Evolutionary conservation across 2,888 invertebrate species (phyloP), one percentile per base, ranked within the genome.

Genomic region (Nemotelus pantherinus): DNA sequence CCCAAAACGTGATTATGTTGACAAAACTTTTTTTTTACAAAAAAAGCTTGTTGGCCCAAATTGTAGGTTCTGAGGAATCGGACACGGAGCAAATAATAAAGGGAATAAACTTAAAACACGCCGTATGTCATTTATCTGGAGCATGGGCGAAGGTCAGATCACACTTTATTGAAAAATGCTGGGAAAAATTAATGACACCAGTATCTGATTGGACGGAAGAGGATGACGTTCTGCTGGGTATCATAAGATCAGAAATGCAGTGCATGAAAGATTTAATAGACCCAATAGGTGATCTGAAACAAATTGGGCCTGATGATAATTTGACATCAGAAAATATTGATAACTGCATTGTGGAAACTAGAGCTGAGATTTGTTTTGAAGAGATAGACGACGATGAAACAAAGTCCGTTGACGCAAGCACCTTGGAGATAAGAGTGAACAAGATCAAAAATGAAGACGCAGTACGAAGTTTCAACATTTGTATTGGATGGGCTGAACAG

Each of bases 41-140:
- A 25, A 25, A 25, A 25, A 25, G 25, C 25, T 76, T n/a, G 55
- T 63, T 78, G 71, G 78, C 71, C 10, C 68, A 64, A n/a, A 76
- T 77, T 53, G 76, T 78, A 67, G 75, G 76, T 63, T 65, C 64
- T 43, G 71, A 79, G 60, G 74, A 64, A 39, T 77, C 78, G 72
- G 64, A 78, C 65, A 39, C 77, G 43, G 78, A 79, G 70, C n/a
- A 39, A 57, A 80, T 78, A 79, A 74, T 81, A 47, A 79, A 79
- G 79, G 77, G 55, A 71, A 78, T 80, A 53, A 79, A 77, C 76
- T 76, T 25, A 25, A 25, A 25, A 25, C 25, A 25, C 25, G 25
- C 25, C 25, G 25, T 25, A 25, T 25, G 25, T 25, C 25, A 25
- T 25, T 25, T 25, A 25, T 25, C 25, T 25, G 25, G 25, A 25